Evolutionary conservation across 1,140 invertebrate genomes (phyloP).

Genomic region (Brachionus manjavacas): DNA sequence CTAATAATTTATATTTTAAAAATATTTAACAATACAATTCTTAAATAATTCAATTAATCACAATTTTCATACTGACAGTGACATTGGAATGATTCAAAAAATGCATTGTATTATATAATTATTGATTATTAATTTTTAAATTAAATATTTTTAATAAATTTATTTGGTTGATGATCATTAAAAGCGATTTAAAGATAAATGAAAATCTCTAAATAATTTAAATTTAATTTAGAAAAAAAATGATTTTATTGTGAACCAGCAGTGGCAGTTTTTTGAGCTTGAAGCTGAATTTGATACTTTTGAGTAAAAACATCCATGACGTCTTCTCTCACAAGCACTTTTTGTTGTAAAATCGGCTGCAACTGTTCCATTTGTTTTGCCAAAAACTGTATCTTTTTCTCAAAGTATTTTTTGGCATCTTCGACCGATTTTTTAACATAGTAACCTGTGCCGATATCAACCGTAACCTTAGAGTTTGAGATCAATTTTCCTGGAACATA

Average conservation of each 20-base stretch:
- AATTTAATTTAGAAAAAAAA: slow-evolving; percentile 5
- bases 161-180: not conserved
- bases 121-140: not conserved
- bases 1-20: no score
- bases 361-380: slow-evolving; percentile 90
- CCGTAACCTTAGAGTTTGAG: slow-evolving; percentile 75
- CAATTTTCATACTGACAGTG: no score
- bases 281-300: slow-evolving; percentile 38
- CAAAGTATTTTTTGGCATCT: slow-evolving; percentile 82
- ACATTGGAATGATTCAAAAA: no score
- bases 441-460: slow-evolving; percentile 90
- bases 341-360: slow-evolving; percentile 75
- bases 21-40: no score
- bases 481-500: slow-evolving; percentile 81
- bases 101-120: no score
- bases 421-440: slow-evolving; percentile 80
- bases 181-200: not conserved
- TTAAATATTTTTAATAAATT: not conserved
- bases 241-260: slow-evolving; percentile 1
- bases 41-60: no score
- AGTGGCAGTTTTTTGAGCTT: slow-evolving; percentile 20
- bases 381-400: slow-evolving; percentile 80
- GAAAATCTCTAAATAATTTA: slow-evolving; percentile 1
- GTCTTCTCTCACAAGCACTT: slow-evolving; percentile 52
- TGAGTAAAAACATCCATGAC: slow-evolving; percentile 34